These are phyloP conservation scores for Canis aureus DNA, from an alignment of 2,113 vertebrate genomes.

Conservation along the genomic window DNA sequence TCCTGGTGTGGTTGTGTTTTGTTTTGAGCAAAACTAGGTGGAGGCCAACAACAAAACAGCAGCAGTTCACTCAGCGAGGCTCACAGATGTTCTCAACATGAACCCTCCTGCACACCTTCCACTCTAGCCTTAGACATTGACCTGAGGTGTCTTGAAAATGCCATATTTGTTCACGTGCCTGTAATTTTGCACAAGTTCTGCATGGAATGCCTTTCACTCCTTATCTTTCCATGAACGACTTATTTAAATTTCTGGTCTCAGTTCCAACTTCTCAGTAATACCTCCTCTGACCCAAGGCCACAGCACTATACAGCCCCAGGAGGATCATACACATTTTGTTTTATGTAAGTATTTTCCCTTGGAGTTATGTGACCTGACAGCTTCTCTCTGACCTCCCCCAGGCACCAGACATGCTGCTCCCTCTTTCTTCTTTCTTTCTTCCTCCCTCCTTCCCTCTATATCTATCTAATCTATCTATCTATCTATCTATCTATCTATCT, in stretches of 20 bases:
- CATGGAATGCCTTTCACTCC: background rate
- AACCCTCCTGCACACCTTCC: background rate
- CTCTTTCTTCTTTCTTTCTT: background rate
- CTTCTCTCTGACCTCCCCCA: background rate
- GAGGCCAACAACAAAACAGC: background rate
- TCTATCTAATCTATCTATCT: background rate
- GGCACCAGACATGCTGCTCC: accelerated
- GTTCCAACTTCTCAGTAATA: background rate
- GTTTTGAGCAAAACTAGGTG: conserved; percentile 5
- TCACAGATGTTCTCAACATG: background rate
- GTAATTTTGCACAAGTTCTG: background rate
- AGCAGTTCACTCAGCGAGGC: background rate
- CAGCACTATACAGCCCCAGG: background rate
- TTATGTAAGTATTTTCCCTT: background rate
- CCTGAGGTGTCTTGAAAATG: background rate
- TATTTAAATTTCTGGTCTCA: background rate
- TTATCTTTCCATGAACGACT: background rate
- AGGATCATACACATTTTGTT: background rate
- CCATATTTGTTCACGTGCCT: background rate
- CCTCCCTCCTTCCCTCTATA: background rate
- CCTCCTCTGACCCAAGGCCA: background rate
- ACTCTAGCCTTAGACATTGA: background rate
- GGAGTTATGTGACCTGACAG: background rate
- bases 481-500: background rate
- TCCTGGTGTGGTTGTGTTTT: background rate